Base-by-base conservation (phyloP, 2,888 invertebrate genomes). In the Pseudococcus viburni region DNA sequence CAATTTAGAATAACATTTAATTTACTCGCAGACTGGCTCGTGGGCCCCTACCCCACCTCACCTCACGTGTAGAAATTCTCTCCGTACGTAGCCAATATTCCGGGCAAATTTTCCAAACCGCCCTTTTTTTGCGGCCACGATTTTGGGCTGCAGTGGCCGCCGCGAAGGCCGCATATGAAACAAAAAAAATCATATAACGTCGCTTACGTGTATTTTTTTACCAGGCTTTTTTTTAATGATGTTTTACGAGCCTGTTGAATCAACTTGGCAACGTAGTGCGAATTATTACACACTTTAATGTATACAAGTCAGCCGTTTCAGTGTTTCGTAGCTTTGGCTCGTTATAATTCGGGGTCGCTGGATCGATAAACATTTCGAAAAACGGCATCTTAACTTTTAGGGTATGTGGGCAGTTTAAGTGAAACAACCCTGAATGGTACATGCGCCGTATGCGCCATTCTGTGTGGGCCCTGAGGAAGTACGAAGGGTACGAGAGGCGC, bases 171-270 rank as follows among this genome's bases (percentile, higher is more conserved):
- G 15, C 33, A 9, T 39, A 80, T 12, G 46, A 42, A 19, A 42
- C 9, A 80, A 42, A 80, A 80, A 80, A 80, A 80, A 39, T 46
- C 46, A 80, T 80, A 80, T 26, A 39, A 33, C 68, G 73, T 33
- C 6, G 80, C 26, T 33, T 33, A 33, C 26, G 42, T 39, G 19
- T 46, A 33, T 26, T 80, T 80, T 80, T 39, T 80, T 80, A 5
- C 11, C 19, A 77, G 26, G 39, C 77, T 42, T 80, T 80, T 80
- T 80, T 80, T 80, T 80, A 80, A 80, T 80, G 80, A 73, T 80
- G 51, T 87, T 87, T 87, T 87, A 87, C 80, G 87, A 87, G 87
- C 87, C 87, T 87, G 87, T 87, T 87, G 87, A 87, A 87, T 87
- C 87, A 87, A 87, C 87, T 87, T 87, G 87, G 87, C 87, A 87